phyloP scores from a whole-genome alignment of 2,113 vertebrate species.

The Onychostruthus taczanowskii region DNA sequence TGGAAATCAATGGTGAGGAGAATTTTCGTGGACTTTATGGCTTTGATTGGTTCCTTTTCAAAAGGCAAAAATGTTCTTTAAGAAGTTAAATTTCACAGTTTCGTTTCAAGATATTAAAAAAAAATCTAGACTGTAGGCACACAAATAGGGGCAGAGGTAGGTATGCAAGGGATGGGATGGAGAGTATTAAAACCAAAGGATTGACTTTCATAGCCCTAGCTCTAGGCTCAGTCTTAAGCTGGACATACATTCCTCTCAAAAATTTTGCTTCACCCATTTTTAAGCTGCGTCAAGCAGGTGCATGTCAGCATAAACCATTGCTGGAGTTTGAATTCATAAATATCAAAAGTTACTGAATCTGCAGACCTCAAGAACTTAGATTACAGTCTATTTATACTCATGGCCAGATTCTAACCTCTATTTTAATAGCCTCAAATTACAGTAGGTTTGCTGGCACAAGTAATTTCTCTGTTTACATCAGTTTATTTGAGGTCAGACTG shows the following conservation, averaged over 20 bases:
- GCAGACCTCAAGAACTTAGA: conserved; percentile 4
- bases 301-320: conserved; percentile 23
- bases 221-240: background rate
- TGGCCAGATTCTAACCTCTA: background rate
- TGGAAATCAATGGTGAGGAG: background rate
- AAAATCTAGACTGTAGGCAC: background rate
- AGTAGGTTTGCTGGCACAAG: background rate
- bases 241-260: background rate
- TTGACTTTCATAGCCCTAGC: background rate
- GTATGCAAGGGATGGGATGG: background rate
- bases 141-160: background rate
- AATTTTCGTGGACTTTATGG: background rate
- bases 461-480: conserved; percentile 15
- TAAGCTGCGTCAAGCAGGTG: background rate
- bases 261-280: background rate
- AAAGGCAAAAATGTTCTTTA: background rate
- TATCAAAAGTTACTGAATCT: conserved; percentile 12
- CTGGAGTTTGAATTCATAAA: conserved; percentile 9
- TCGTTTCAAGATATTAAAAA: background rate
- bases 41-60: background rate
- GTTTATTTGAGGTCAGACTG: background rate
- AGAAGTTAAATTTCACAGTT: background rate
- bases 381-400: conserved; percentile 19
- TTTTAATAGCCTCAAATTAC: background rate
- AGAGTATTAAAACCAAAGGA: background rate